Evolutionary conservation across 2,888 invertebrate species (phyloP).

Genomic region (Willowsia nigromaculata): DNA sequence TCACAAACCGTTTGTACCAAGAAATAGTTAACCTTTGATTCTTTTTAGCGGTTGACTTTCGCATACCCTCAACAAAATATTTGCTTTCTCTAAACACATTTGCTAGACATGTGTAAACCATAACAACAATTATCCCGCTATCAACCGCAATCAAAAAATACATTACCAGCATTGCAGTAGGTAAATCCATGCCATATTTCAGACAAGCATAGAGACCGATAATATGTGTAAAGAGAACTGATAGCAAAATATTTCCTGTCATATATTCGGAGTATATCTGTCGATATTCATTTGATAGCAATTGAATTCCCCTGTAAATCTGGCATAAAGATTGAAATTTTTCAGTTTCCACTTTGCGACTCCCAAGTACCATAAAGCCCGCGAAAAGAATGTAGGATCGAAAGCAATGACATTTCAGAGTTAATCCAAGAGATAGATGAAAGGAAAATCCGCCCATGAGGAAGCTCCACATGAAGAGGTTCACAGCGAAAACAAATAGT

Average conservation of each 20-base stretch:
- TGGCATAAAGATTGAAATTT: background rate
- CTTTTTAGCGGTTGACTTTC: too few species aligned
- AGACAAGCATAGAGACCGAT: background rate
- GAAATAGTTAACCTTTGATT: too few species aligned
- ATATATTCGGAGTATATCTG: background rate
- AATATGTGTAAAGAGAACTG: background rate
- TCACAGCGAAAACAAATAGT: background rate
- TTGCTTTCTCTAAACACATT: background rate
- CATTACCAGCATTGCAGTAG: background rate
- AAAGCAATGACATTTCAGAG: conserved; percentile 20
- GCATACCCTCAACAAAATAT: background rate
- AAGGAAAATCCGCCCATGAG: background rate
- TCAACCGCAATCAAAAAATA: background rate
- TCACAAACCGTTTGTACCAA: too few species aligned
- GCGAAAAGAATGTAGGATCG: background rate
- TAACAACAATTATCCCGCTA: background rate
- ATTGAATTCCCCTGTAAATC: background rate
- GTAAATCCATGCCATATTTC: background rate
- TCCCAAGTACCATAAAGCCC: background rate
- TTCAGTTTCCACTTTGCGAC: background rate
- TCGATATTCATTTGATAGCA: background rate
- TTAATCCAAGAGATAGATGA: background rate
- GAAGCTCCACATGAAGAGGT: conserved; percentile 22
- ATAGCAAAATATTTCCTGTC: background rate
- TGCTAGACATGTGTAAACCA: background rate